Base-by-base conservation (phyloP, 2,113 vertebrate genomes). In the Deroptyus accipitrinus region DNA sequence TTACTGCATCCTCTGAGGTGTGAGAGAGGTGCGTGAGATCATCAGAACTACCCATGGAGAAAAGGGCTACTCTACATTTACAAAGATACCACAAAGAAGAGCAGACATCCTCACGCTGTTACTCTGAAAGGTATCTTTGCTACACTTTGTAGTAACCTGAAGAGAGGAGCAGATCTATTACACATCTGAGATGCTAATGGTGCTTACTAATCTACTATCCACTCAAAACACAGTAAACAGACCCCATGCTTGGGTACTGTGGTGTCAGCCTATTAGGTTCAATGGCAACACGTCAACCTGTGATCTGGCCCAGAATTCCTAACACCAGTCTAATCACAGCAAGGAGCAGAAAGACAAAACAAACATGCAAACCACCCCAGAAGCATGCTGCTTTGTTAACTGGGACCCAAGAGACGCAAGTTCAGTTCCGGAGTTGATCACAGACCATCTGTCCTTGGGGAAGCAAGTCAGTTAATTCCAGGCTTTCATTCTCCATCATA, bases 331-430 rank as follows among this genome's bases (percentile, higher is more conserved):
- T 80, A 72, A 77, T 48, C 62, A 41, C 54, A 93, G 81, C 18
- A 13, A 90, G 81, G 74, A 91, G 30, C 51, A 92, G 66, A 78
- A 92, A 94, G 49, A 79, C 77, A 93, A 95, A 93, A 86, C 49
- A 90, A 88, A 92, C 33, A 83, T 2, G 7, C 68, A 84, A 94
- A 82, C 31, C 84, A 93, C 57, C 75, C 61, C 70, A 93, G 90
- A 88, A 70, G 66, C 39, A 37, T 27, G 12, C 9, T 95, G 88
- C 81, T 95, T 95, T 86, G 46, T 68, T 94, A 93, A 87, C 44
- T 27, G 25, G 48, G 75, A 85, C 91, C 73, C 92, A 75, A 55
- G 96, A 90, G 91, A 95, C 63, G 14, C 41, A 66, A 73, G 72
- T 90, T 83, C 63, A 68, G 55, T 83, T 91, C 86, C 4, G 0